Conservation (phyloP, 2,113 vertebrate species). For the Centropus bengalensis region DNA sequence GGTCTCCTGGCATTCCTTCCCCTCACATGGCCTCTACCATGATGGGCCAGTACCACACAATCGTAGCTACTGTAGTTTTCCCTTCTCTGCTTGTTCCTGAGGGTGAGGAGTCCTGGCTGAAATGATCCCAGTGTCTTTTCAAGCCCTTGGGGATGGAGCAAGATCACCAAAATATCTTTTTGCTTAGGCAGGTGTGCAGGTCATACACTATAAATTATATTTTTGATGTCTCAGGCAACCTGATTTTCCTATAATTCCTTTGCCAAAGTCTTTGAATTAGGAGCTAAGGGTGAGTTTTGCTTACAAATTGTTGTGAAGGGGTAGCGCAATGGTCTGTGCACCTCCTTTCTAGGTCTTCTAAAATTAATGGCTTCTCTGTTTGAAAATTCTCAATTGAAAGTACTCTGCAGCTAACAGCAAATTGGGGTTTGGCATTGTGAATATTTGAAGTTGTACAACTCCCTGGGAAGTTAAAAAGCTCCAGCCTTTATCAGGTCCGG, state of each 20-base stretch:
- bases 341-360: neutral
- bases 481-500: neutral
- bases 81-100: neutral
- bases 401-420: neutral
- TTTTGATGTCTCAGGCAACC: neutral
- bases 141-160: neutral
- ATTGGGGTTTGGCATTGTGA: neutral
- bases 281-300: neutral
- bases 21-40: neutral
- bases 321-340: neutral
- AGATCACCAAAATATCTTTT: neutral
- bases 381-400: neutral
- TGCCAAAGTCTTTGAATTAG: neutral
- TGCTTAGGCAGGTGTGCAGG: neutral
- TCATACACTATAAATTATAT: neutral
- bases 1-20: neutral
- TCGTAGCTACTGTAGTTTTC: neutral
- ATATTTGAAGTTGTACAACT: neutral
- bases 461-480: neutral
- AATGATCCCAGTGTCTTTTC: neutral
- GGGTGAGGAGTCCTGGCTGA: neutral
- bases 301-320: neutral
- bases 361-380: neutral
- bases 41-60: too few relatives aligned
- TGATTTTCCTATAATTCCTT: neutral